These are phyloP conservation scores for Rallus crepitans DNA, from an alignment of 2,797 vertebrate genomes.

Conservation along the genomic window DNA sequence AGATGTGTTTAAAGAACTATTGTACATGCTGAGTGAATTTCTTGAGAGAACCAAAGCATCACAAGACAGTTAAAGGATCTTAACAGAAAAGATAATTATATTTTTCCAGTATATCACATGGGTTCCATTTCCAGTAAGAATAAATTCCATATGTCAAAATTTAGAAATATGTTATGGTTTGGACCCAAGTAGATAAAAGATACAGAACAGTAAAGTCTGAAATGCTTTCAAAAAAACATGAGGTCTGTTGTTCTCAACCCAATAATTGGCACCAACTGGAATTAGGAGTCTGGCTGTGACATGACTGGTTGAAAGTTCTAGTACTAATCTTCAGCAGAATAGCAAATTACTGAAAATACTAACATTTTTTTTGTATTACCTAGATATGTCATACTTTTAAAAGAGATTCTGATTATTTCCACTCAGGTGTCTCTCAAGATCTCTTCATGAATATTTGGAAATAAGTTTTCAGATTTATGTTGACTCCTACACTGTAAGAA, in stretches of 20 bases:
- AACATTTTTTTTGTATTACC: not conserved
- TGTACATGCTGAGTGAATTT: not conserved
- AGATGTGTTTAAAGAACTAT: not conserved
- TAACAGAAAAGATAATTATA: not conserved
- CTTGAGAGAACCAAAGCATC: not conserved
- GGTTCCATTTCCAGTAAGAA: not conserved
- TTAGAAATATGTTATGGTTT: constrained; percentile 52
- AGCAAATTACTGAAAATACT: not conserved
- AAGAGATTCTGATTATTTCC: not conserved
- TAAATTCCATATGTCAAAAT: not conserved
- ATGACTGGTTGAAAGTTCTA: not conserved
- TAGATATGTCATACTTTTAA: not conserved
- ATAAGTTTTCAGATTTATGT: not conserved
- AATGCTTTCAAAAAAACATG: constrained; percentile 17
- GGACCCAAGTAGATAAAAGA: constrained; percentile 25
- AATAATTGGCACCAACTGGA: not conserved
- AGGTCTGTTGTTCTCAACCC: not conserved
- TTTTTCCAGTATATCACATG: not conserved
- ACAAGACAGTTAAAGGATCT: not conserved
- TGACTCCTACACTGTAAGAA: not conserved
- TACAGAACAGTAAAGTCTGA: not conserved
- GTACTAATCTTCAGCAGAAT: not conserved
- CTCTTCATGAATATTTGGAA: not conserved
- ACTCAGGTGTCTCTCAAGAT: not conserved
- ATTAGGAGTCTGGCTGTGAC: not conserved